A percentile compares a stretch with the other conserved stretches of the same genome.
These are phyloP conservation scores for Polydesmus complanatus DNA, from an alignment of 2,888 invertebrate species.

Conservation along the genomic window DNA sequence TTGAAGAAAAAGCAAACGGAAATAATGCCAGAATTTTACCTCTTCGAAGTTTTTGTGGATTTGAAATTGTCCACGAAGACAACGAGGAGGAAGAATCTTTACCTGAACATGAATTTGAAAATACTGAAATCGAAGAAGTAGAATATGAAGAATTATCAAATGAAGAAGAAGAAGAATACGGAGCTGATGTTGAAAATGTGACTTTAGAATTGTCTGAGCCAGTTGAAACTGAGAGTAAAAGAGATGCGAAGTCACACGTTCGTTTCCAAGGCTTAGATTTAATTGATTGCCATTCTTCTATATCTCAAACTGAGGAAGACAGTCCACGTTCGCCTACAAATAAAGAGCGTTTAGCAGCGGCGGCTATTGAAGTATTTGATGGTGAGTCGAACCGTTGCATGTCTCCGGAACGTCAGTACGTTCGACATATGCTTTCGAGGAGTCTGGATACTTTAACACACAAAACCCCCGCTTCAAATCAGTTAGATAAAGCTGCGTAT, in stretches of 20 bases:
- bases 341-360: conserved; percentile 7
- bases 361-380: conserved; percentile 4
- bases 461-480: conserved; percentile 5
- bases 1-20: neutral
- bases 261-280: neutral
- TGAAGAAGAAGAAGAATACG: neutral
- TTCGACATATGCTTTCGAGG: conserved; percentile 5
- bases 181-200: neutral
- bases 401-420: neutral
- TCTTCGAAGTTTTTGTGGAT: neutral
- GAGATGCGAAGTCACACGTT: neutral
- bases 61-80: neutral
- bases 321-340: conserved; percentile 8
- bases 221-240: neutral
- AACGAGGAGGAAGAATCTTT: neutral
- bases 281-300: neutral
- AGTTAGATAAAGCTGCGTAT: conserved; percentile 30
- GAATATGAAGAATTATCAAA: neutral
- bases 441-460: conserved; percentile 6
- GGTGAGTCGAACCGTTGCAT: neutral
- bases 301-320: neutral
- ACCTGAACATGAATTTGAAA: neutral
- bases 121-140: neutral
- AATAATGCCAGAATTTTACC: neutral
- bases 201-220: neutral